Base-by-base conservation (phyloP, 2,888 invertebrate species). In the Mechanitis mazaeus region DNA sequence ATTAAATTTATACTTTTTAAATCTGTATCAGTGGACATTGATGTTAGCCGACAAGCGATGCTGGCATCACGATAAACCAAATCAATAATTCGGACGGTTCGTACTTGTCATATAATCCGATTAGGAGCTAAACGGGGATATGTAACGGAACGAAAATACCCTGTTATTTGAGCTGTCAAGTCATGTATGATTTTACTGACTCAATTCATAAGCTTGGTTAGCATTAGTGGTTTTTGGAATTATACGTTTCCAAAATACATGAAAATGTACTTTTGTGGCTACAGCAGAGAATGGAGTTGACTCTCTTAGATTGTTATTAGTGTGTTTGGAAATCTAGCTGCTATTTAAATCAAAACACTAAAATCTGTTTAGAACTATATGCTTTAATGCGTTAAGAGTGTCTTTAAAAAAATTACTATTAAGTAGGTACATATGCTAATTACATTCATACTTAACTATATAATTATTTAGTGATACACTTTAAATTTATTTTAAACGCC, bases 81-180 rank as follows among this genome's bases (percentile, higher is more conserved):
- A 80, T 81, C 80, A 78, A 75, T 78, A 75, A 80, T 79, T 80
- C 82, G 77, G 78, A 79, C 81, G 75, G 73, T 76, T 78, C 69
- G 71, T 75, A 77, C 78, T 78, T 77, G 74, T 74, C 71, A 68
- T 69, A 65, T 74, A 76, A 88, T 87, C 88, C 80, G 88, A 87
- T 88, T 88, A 88, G 72, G 75, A 75, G 77, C 76, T 84, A 84
- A 80, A 78, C 76, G 78, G 77, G 74, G 74, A 76, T 73, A 69
- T 72, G 75, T 80, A 83, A 79, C 81, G 80, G 80, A 66, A 64
- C 61, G 68, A 68, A 67, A 65, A 63, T 67, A 64, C 62, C 68
- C 58, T 62, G 68, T 66, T 65, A 66, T 70, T 64, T 65, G 61
- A 67, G 64, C 67, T 71, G 71, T 71, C 71, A 67, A 63, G 65